Conservation (phyloP, 2,888 invertebrate species). For the Odontocerum albicorne region DNA sequence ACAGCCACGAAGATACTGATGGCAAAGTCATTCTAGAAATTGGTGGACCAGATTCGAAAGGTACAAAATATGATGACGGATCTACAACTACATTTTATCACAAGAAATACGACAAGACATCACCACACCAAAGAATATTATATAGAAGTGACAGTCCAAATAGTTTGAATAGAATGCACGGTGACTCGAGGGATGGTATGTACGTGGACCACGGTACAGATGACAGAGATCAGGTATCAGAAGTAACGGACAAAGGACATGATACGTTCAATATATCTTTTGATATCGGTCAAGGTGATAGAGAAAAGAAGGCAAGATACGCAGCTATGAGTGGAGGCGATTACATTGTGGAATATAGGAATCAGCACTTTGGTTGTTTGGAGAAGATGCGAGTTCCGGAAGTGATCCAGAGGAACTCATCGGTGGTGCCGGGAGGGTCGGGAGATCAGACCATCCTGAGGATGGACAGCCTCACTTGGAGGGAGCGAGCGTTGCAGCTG, state of each 20-base stretch:
- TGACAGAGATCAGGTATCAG: constrained; percentile 13
- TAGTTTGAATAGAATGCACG: constrained; percentile 6
- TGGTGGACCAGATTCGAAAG: constrained; percentile 47
- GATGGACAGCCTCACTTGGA: constrained; percentile 49
- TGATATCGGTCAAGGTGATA: constrained; percentile 12
- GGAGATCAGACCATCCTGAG: constrained; percentile 19
- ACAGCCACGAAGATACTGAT: constrained; percentile 43
- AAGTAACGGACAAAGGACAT: constrained; percentile 11
- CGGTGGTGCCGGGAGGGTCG: neutral
- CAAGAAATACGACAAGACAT: constrained; percentile 57
- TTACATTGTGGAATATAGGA: constrained; percentile 18
- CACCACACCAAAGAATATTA: constrained; percentile 47
- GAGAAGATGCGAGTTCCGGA: neutral
- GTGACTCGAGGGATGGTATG: constrained; percentile 23
- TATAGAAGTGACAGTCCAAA: constrained; percentile 29
- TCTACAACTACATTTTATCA: constrained; percentile 52
- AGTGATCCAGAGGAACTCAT: neutral
- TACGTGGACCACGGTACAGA: constrained; percentile 22
- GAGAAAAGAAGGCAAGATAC: constrained; percentile 17
- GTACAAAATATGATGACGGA: constrained; percentile 38
- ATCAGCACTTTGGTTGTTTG: neutral
- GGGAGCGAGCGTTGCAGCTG: constrained; percentile 61
- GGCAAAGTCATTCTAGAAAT: constrained; percentile 56
- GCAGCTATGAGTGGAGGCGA: neutral
- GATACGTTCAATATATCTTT: constrained; percentile 19